Conservation (phyloP, 2,797 vertebrate genomes). For the Coendou prehensilis region DNA sequence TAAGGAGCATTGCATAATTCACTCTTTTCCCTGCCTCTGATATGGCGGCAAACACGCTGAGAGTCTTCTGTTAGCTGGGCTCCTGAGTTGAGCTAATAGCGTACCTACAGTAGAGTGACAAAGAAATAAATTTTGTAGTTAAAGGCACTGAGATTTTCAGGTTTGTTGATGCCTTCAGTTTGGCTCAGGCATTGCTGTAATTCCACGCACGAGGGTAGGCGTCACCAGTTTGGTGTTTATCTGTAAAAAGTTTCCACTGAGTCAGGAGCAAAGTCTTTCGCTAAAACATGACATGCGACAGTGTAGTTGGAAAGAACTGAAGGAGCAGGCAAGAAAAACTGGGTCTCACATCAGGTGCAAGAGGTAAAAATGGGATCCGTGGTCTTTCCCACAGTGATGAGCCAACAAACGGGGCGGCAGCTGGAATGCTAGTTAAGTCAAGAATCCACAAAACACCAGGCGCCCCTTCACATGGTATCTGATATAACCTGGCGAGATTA, state of each 20-base stretch:
- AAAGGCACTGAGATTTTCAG: neutral
- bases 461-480: neutral
- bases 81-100: neutral
- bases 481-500: neutral
- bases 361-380: neutral
- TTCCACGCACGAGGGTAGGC: neutral
- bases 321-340: neutral
- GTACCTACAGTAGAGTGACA: neutral
- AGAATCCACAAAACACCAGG: neutral
- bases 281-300: neutral
- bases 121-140: slow-evolving; percentile 3
- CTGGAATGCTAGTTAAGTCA: neutral
- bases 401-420: neutral
- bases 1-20: neutral
- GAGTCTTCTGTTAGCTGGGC: neutral
- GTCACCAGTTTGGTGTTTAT: neutral
- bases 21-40: neutral
- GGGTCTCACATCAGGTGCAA: neutral
- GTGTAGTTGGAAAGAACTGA: neutral
- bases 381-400: neutral
- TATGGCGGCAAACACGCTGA: neutral
- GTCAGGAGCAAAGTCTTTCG: neutral
- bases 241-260: neutral
- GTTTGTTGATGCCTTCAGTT: neutral
- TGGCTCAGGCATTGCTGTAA: neutral